Percentiles rank a stretch among this genome's conserved stretches.
Evolutionary conservation across 1,140 invertebrate species (phyloP).

Genomic region (Drosophila bifasciata): DNA sequence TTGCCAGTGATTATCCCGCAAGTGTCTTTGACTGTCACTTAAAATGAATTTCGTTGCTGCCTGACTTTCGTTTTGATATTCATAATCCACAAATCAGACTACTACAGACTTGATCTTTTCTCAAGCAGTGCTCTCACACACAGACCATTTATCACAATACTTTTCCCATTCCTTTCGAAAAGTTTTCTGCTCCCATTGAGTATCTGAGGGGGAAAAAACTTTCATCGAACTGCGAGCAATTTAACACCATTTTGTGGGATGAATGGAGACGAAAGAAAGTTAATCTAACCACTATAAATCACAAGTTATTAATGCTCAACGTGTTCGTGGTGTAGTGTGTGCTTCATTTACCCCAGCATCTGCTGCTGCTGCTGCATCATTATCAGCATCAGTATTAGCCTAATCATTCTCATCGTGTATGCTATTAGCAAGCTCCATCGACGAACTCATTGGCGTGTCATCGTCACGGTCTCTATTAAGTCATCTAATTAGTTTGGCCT

Average conservation of each 20-base stretch:
- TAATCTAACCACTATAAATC: constrained; percentile 62
- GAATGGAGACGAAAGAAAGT: constrained; percentile 29
- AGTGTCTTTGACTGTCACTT: constrained; percentile 28
- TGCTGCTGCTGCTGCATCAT: constrained; percentile 42
- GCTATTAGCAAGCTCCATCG: constrained; percentile 3
- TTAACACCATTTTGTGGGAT: constrained; percentile 55
- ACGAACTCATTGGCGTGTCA: constrained; percentile 42
- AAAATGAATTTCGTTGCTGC: constrained; percentile 12
- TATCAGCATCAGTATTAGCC: background rate
- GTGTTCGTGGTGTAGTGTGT: constrained; percentile 48
- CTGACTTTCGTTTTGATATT: background rate
- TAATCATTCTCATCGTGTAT: background rate
- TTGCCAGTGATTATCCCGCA: constrained; percentile 42
- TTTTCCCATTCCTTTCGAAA: constrained; percentile 38
- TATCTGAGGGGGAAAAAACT: constrained; percentile 40
- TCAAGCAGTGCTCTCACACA: constrained; percentile 17
- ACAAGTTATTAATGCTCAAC: constrained; percentile 75
- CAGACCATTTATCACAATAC: constrained; percentile 40
- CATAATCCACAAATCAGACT: constrained; percentile 2
- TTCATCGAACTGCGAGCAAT: constrained; percentile 61
- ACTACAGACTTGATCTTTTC: background rate
- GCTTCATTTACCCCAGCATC: constrained; percentile 52
- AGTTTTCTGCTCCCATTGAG: constrained; percentile 31
- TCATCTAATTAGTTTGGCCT: constrained; percentile 56
- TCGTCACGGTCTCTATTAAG: constrained; percentile 37